These are phyloP conservation scores for Glaucopsyche alexis DNA, from an alignment of 2,888 invertebrate species.

Conservation along the genomic window DNA sequence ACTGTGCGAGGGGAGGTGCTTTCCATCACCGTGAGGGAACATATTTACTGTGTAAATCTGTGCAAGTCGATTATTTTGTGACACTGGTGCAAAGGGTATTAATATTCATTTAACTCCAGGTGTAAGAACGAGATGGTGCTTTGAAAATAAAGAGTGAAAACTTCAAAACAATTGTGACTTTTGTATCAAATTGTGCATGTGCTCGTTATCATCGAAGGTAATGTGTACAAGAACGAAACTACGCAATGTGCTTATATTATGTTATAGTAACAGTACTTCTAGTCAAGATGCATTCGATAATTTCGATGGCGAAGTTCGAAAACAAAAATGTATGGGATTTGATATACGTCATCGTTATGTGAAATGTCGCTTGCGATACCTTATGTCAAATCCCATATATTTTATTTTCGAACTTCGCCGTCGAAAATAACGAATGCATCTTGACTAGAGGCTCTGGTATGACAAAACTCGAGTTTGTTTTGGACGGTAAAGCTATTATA, in stretches of 20 bases:
- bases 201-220: not conserved
- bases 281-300: no score
- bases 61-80: conserved; percentile 17
- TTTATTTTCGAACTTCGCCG: no score
- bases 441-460: no score
- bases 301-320: no score
- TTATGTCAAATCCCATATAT: no score
- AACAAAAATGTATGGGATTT: no score
- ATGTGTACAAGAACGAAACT: not conserved
- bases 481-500: no score
- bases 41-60: conserved; percentile 9
- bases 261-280: no score
- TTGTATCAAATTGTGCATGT: not conserved
- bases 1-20: conserved; percentile 25
- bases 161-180: not conserved
- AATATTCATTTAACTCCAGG: not conserved
- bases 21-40: conserved; percentile 18
- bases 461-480: not conserved
- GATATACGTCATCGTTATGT: no score
- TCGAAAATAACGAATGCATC: no score
- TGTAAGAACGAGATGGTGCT: conserved; percentile 2
- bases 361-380: no score
- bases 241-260: not conserved
- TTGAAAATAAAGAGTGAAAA: not conserved
- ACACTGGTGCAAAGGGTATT: not conserved